Percentiles rank a stretch among this genome's conserved stretches.
phyloP scores from a whole-genome alignment of 2,797 vertebrate species.

The Cirrhinus mrigala region DNA sequence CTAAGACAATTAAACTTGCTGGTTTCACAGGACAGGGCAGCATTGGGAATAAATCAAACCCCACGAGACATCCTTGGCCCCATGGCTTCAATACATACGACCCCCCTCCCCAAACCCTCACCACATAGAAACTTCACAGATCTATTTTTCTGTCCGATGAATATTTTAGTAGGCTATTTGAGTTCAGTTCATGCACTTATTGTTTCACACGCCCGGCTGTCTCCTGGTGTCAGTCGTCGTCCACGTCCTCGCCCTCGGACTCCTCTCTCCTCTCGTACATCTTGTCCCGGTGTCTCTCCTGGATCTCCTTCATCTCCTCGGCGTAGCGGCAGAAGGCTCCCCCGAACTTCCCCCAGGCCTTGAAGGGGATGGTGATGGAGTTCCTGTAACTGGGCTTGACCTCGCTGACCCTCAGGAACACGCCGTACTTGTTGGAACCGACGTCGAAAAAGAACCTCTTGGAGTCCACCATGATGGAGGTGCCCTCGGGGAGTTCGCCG shows the following conservation, averaged over 20 bases:
- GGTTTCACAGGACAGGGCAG: constrained; percentile 65
- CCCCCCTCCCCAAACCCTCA: constrained; percentile 33
- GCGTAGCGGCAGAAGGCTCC: constrained; percentile 93
- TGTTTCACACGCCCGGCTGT: constrained; percentile 59
- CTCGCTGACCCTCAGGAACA: constrained; percentile 96
- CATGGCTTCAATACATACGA: constrained; percentile 31
- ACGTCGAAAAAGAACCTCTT: constrained; percentile 98
- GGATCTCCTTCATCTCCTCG: constrained; percentile 98
- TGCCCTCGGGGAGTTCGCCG: constrained; percentile 93
- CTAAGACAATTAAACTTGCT: constrained; percentile 69
- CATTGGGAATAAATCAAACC: constrained; percentile 46
- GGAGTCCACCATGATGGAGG: constrained; percentile 96
- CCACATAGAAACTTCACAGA: constrained; percentile 56
- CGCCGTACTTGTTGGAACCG: constrained; percentile 98
- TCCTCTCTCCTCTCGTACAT: constrained; percentile 91
- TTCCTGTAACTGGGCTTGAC: constrained; percentile 98
- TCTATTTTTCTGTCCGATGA: constrained; percentile 71
- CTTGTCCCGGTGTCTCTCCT: constrained; percentile 92
- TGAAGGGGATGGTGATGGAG: constrained; percentile 96
- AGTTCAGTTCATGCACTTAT: constrained; percentile 71
- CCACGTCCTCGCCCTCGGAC: constrained; percentile 93
- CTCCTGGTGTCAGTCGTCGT: constrained; percentile 87
- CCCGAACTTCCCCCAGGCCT: constrained; percentile 96
- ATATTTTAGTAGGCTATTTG: constrained; percentile 78
- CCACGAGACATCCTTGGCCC: constrained; percentile 37